phyloP scores from a whole-genome alignment of 2,888 invertebrate genomes.

The Apomyelois bistriatella region DNA sequence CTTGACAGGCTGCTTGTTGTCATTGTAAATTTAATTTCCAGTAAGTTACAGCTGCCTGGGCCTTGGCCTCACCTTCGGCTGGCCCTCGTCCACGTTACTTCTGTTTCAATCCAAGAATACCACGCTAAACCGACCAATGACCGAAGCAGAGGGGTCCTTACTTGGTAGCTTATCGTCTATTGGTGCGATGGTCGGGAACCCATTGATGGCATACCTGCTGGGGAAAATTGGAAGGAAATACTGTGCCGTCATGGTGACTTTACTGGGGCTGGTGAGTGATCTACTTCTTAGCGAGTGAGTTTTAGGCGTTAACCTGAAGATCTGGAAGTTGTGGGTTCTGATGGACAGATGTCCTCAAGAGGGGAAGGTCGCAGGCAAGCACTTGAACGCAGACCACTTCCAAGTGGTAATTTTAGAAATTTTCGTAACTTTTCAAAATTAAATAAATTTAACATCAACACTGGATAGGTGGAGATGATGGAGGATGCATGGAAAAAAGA shows the following conservation, averaged over 20 bases:
- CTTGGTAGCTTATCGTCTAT: conserved; percentile 51
- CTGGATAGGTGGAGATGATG: too few species aligned
- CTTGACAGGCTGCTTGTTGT: too few species aligned
- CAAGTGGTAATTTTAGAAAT: too few species aligned
- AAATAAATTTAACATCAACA: too few species aligned
- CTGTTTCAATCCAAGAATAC: conserved; percentile 53
- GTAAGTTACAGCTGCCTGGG: conserved; percentile 47
- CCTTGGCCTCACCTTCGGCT: conserved; percentile 49
- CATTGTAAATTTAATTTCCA: conserved; percentile 27
- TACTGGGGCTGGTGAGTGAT: conserved; percentile 43
- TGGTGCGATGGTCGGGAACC: conserved; percentile 46
- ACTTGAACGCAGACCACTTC: too few species aligned
- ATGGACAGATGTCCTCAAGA: too few species aligned
- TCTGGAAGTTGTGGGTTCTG: too few species aligned
- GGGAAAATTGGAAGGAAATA: conserved; percentile 51
- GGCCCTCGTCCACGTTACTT: conserved; percentile 53
- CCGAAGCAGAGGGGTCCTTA: conserved; percentile 42
- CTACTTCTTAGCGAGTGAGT: too few species aligned
- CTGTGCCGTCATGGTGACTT: conserved; percentile 31
- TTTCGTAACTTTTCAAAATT: too few species aligned
- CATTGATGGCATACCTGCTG: conserved; percentile 36
- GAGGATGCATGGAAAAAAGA: too few species aligned
- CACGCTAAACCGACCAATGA: conserved; percentile 52
- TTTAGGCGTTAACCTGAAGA: too few species aligned
- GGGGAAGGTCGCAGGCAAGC: too few species aligned